Evolutionary conservation across 2,888 invertebrate genomes (phyloP).

Genomic region (Synanthedon vespiformis): DNA sequence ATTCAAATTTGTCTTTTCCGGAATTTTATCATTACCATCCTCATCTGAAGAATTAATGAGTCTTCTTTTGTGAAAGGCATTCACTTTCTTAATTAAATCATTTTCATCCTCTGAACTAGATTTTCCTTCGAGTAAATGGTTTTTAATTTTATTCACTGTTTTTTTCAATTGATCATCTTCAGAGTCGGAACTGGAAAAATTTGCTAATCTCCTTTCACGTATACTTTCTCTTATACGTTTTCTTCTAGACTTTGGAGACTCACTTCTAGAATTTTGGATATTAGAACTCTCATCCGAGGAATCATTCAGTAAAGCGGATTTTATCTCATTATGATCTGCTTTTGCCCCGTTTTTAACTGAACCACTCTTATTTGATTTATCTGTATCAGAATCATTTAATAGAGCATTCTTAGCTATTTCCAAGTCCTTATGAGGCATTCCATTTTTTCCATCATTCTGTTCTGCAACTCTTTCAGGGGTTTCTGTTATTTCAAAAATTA

Average conservation of each 20-base stretch:
- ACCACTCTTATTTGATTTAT: constrained; percentile 3
- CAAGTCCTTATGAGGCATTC: not conserved
- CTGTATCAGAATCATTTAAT: constrained; percentile 10
- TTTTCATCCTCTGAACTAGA: constrained; percentile 18
- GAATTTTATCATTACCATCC: constrained; percentile 9
- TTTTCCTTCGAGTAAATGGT: constrained; percentile 24
- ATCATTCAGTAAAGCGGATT: constrained; percentile 16
- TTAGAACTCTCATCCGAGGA: constrained; percentile 17
- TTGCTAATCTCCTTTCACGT: constrained; percentile 41
- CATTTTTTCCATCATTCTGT: constrained; percentile 6
- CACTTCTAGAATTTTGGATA: constrained; percentile 11
- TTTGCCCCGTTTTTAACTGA: not conserved
- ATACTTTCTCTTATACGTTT: constrained; percentile 41
- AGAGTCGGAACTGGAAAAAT: constrained; percentile 50
- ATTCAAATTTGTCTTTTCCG: constrained; percentile 3
- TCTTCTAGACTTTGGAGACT: constrained; percentile 22
- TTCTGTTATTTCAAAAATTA: constrained; percentile 22
- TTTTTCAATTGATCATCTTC: constrained; percentile 37
- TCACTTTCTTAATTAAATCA: constrained; percentile 5
- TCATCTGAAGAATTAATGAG: constrained; percentile 15
- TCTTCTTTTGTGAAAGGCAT: constrained; percentile 5
- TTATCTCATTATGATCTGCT: constrained; percentile 4
- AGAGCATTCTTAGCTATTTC: constrained; percentile 13
- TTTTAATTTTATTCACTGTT: constrained; percentile 29
- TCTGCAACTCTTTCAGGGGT: constrained; percentile 1